Conservation (phyloP, 2,113 vertebrate species). For the Malurus elegans region DNA sequence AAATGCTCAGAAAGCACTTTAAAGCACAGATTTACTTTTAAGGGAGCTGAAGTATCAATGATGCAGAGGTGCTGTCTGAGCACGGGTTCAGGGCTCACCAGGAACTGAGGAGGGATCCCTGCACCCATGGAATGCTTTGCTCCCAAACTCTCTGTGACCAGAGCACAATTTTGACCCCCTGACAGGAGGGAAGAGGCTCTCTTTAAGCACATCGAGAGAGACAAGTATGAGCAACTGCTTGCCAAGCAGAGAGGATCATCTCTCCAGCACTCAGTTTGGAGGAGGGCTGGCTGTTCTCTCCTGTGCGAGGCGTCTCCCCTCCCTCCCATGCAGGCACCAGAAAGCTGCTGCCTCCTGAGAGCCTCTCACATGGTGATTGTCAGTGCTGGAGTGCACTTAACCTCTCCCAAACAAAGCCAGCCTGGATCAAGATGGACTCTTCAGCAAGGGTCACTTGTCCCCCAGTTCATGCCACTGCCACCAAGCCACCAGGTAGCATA, state of each 20-base stretch:
- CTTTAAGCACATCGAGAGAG: neutral
- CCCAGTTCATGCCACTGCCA: neutral
- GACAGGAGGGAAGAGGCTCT: neutral
- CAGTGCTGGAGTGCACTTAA: conserved; percentile 23
- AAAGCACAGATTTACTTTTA: neutral
- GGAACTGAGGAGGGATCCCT: neutral
- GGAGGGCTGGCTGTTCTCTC: neutral
- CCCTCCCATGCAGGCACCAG: neutral
- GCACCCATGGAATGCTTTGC: neutral
- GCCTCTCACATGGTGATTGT: neutral
- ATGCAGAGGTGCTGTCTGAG: neutral
- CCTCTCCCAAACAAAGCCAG: neutral
- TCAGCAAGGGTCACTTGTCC: neutral
- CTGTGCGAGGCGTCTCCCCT: neutral
- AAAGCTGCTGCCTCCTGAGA: neutral
- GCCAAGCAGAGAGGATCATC: neutral
- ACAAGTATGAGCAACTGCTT: neutral
- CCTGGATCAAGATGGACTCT: neutral
- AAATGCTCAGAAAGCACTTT: neutral
- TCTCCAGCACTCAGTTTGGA: neutral
- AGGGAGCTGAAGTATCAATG: neutral
- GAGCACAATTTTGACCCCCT: neutral
- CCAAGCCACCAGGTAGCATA: neutral
- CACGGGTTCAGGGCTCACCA: fast-evolving
- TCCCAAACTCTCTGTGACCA: neutral